Evolutionary conservation across 2,888 invertebrate genomes (phyloP), one percentile per base, ranked within the genome.

Genomic region (Furcula furcula): DNA sequence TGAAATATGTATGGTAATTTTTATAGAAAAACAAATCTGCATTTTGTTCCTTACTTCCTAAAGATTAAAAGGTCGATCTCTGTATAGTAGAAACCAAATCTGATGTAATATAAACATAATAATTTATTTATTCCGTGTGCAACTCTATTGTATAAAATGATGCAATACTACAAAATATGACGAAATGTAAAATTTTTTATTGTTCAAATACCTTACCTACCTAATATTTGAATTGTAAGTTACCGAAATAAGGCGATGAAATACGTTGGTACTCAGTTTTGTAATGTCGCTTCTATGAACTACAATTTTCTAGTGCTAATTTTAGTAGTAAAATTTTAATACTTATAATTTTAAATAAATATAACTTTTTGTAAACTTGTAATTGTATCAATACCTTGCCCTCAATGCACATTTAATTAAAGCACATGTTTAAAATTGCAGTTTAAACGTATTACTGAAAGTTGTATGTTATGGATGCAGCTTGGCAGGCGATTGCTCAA

Each of bases 11-110:
- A 86, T 75, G 77, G 81, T 77, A 81, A 76, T 81, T 84, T 56
- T 83, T 81, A 75, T 78, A 79, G 74, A 75, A 79, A 82, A 83
- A 76, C 67, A 75, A 82, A 85, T 85, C 82, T 86, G 86, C 84
- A 83, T 84, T 82, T 83, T 67, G 67, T 74, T 66, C 58, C 67
- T 70, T 65, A 54, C 59, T 70, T 66, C 55, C 67, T 59, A 46
- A 70, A 65, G 54, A 61, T 62, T 68, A 65, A 65, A 68, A 63
- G 65, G 69, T 78, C 82, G 81, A 83, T 83, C 81, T 84, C 83
- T 82, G 75, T 79, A 76, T 73, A 76, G 66, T 79, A 73, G 66
- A 74, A 76, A 76, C 77, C 76, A 82, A 83, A 81, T 77, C 71
- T 68, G 69, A 76, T 60, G 68, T 76, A 60, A 66, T 48, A 46